Conservation (phyloP, 2,797 vertebrate species). For the Dallia pectoralis region DNA sequence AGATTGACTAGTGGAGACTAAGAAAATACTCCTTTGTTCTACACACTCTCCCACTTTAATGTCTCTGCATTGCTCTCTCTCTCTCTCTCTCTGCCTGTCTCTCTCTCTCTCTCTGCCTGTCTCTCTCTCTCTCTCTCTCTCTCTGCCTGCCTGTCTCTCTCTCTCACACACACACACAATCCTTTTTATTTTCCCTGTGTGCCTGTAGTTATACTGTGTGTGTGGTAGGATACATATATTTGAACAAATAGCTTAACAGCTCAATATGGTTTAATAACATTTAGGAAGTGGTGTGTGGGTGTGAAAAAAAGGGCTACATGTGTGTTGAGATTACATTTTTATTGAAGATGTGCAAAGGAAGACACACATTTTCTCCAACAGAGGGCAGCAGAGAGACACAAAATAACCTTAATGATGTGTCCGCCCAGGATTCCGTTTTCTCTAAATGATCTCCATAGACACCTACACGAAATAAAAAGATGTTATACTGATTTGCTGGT, state of each 20-base stretch:
- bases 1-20: neutral
- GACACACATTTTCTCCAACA: slow-evolving; percentile 28
- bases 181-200: neutral
- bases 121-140: neutral
- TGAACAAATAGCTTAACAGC: neutral
- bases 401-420: slow-evolving; percentile 9
- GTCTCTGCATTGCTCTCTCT: neutral
- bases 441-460: slow-evolving; percentile 33
- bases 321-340: slow-evolving; percentile 22
- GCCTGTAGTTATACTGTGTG: neutral
- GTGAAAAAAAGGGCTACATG: too few relatives aligned
- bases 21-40: neutral
- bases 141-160: neutral
- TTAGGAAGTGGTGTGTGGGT: slow-evolving; percentile 9
- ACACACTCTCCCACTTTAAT: neutral
- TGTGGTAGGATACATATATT: neutral
- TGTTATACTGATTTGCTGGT: neutral
- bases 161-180: neutral
- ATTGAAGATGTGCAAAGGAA: slow-evolving; percentile 28
- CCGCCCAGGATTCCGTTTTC: slow-evolving; percentile 18
- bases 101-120: neutral
- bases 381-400: slow-evolving; percentile 14
- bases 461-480: neutral
- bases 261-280: slow-evolving; percentile 1
- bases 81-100: neutral